Conservation (phyloP, 2,888 invertebrate genomes). For the Myopa testacea region DNA sequence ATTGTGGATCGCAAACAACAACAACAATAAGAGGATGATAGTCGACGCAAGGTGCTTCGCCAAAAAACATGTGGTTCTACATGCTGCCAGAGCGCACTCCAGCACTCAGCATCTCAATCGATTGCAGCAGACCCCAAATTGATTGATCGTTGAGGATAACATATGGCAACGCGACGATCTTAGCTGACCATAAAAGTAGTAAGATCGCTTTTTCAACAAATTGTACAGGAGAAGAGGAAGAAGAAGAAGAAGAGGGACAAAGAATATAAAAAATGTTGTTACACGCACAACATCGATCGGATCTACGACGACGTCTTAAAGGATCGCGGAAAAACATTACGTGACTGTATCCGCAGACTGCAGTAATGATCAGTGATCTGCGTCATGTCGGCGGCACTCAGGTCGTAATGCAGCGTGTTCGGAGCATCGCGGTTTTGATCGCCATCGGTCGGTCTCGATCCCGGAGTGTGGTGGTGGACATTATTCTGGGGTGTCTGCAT, state of each 20-base stretch:
- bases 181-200: neutral
- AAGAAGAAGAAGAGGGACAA: neutral
- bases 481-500: constrained; percentile 64
- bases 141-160: constrained; percentile 59
- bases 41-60: constrained; percentile 42
- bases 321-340: constrained; percentile 34
- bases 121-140: constrained; percentile 44
- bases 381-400: constrained; percentile 10
- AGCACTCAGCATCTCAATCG: constrained; percentile 37
- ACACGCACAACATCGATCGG: constrained; percentile 59
- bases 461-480: constrained; percentile 52
- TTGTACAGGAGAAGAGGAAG: neutral
- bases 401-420: neutral
- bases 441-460: neutral
- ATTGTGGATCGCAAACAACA: neutral
- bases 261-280: constrained; percentile 56
- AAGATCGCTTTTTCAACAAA: constrained; percentile 4
- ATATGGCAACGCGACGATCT: constrained; percentile 46
- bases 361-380: constrained; percentile 29
- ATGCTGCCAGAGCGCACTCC: constrained; percentile 10
- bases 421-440: constrained; percentile 15
- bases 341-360: constrained; percentile 30
- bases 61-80: constrained; percentile 38
- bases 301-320: neutral
- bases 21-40: neutral